phyloP scores from a whole-genome alignment of 2,888 invertebrate species.

The Stegana nigrithorax region DNA sequence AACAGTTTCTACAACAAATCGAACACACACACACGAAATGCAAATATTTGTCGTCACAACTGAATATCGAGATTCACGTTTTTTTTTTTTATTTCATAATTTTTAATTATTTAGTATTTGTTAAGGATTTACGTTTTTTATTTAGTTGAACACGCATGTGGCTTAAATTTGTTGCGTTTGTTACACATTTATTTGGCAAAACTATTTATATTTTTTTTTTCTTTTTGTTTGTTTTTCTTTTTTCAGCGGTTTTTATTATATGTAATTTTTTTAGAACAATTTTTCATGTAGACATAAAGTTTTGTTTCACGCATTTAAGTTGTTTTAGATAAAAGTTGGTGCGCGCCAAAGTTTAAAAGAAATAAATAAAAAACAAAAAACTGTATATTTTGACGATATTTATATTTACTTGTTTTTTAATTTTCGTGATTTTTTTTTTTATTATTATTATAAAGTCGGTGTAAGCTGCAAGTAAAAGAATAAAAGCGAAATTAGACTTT shows the following conservation, averaged over 20 bases:
- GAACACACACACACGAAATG: not conserved
- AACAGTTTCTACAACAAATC: not conserved
- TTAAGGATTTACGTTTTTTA: not conserved
- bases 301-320: not conserved
- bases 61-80: not conserved
- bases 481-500: too few relatives aligned
- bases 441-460: not conserved
- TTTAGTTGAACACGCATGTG: slow-evolving; percentile 9
- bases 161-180: not conserved
- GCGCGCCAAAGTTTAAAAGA: not conserved
- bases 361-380: slow-evolving; percentile 6
- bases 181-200: not conserved
- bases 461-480: slow-evolving; percentile 2
- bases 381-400: not conserved
- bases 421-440: not conserved
- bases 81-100: not conserved
- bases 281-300: not conserved
- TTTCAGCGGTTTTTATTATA: not conserved
- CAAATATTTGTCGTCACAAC: not conserved
- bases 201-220: not conserved
- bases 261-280: not conserved
- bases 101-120: not conserved
- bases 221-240: not conserved
- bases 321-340: slow-evolving; percentile 1
- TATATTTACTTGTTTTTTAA: not conserved